These are phyloP conservation scores for Gymnothorax javanicus DNA, from an alignment of 2,797 vertebrate genomes.

Conservation along the genomic window DNA sequence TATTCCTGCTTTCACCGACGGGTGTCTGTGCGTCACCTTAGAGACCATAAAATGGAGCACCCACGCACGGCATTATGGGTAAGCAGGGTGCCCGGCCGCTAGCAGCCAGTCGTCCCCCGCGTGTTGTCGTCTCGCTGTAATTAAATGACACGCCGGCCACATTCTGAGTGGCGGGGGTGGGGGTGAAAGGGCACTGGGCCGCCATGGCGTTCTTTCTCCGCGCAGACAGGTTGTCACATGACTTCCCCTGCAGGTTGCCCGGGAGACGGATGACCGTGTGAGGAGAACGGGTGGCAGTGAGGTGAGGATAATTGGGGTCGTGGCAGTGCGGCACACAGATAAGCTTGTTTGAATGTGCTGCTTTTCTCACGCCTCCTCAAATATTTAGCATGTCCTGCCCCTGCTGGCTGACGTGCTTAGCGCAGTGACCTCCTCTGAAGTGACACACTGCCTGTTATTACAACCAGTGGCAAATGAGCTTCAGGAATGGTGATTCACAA, in stretches of 20 bases:
- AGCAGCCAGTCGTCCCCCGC: not conserved
- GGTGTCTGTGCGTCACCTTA: not conserved
- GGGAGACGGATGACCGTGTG: slow-evolving; percentile 31
- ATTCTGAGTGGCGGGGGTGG: slow-evolving; percentile 21
- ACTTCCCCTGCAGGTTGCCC: slow-evolving; percentile 3
- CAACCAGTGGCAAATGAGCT: not conserved
- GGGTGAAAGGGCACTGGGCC: not conserved
- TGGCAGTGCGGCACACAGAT: slow-evolving; percentile 36
- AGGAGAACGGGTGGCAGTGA: slow-evolving; percentile 39
- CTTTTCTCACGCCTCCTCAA: slow-evolving; percentile 44
- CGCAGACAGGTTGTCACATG: not conserved
- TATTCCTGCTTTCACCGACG: not conserved
- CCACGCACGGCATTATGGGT: not conserved
- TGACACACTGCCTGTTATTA: not conserved
- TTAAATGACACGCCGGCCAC: slow-evolving; percentile 35
- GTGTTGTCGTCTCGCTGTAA: not conserved
- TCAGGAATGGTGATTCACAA: not conserved
- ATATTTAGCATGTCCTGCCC: not conserved
- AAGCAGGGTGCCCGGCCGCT: not conserved
- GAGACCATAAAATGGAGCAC: not conserved
- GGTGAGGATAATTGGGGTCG: slow-evolving; percentile 45
- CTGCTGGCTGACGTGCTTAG: slow-evolving; percentile 28
- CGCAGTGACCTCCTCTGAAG: slow-evolving; percentile 10
- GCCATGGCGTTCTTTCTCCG: not conserved
- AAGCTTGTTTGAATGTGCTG: slow-evolving; percentile 46